Percentiles rank a stretch among this genome's conserved stretches.
Conservation (phyloP, 2,888 invertebrate genomes). For the Blastobasis lacticolella region DNA sequence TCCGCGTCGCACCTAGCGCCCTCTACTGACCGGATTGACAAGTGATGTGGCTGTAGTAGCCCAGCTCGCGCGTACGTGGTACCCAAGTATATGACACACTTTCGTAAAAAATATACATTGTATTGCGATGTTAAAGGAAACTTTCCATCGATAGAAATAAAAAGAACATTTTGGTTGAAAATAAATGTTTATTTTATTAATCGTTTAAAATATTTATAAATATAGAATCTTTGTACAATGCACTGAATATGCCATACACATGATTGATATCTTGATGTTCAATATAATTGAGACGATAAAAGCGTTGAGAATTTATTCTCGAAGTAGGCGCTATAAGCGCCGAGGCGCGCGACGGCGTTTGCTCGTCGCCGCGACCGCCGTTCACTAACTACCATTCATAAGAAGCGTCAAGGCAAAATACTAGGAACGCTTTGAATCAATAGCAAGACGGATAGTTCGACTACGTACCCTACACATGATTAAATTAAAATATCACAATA, state of each 20-base stretch:
- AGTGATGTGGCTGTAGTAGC: too few relatives aligned
- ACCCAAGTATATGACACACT: too few relatives aligned
- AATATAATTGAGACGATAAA: too few relatives aligned
- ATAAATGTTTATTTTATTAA: slow-evolving; percentile 72
- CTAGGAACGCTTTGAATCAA: slow-evolving; percentile 37
- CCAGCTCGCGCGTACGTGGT: too few relatives aligned
- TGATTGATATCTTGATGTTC: slow-evolving; percentile 29
- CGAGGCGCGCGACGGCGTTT: too few relatives aligned
- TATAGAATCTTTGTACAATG: slow-evolving; percentile 71
- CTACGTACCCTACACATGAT: slow-evolving; percentile 48
- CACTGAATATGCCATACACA: slow-evolving; percentile 53
- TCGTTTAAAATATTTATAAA: slow-evolving; percentile 69
- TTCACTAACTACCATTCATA: slow-evolving; percentile 27
- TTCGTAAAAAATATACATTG: too few relatives aligned
- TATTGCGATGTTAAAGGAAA: too few relatives aligned
- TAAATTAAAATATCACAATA: slow-evolving; percentile 73
- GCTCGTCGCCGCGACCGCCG: slow-evolving; percentile 16
- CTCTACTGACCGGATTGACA: slow-evolving; percentile 8
- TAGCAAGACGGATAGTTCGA: slow-evolving; percentile 43
- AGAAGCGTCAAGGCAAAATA: slow-evolving; percentile 25
- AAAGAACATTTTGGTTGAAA: slow-evolving; percentile 52
- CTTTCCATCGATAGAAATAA: background rate
- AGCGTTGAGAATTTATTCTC: too few relatives aligned
- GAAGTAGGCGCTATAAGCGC: too few relatives aligned
- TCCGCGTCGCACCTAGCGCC: slow-evolving; percentile 16